These are phyloP conservation scores for Caenorhabditis sp. DNA, from an alignment of 2,888 invertebrate species.

Conservation along the genomic window DNA sequence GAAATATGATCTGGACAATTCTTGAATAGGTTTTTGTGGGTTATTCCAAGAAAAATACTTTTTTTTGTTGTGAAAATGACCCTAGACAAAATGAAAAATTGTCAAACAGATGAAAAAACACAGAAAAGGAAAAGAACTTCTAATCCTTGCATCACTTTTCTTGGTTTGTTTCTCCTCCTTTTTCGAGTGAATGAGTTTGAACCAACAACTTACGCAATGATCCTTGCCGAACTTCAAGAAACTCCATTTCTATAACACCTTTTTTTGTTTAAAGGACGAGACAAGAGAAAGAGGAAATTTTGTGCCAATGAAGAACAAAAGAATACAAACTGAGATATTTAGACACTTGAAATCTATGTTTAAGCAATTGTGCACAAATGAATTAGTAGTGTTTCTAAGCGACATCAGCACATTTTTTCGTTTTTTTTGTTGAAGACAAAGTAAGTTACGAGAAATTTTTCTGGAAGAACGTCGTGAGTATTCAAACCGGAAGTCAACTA, in stretches of 20 bases:
- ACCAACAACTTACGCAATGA: constrained; percentile 37
- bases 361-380: background rate
- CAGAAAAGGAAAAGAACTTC: background rate
- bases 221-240: constrained; percentile 47
- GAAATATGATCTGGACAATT: too few relatives aligned
- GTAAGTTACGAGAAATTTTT: background rate
- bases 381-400: background rate
- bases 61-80: too few relatives aligned
- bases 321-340: background rate
- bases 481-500: too few relatives aligned
- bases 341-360: background rate
- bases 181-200: background rate
- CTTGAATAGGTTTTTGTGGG: too few relatives aligned
- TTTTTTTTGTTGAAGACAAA: background rate
- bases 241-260: constrained; percentile 35
- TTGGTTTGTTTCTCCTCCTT: background rate
- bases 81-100: background rate
- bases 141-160: background rate
- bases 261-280: constrained; percentile 2
- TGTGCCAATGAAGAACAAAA: background rate
- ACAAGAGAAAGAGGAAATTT: constrained; percentile 6
- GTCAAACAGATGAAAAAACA: constrained; percentile 1
- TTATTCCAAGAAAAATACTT: too few relatives aligned
- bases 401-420: background rate
- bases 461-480: too few relatives aligned